Percentiles rank a stretch among this genome's conserved stretches.
phyloP scores from a whole-genome alignment of 2,113 vertebrate species.

The Balaenoptera acutorostrata region DNA sequence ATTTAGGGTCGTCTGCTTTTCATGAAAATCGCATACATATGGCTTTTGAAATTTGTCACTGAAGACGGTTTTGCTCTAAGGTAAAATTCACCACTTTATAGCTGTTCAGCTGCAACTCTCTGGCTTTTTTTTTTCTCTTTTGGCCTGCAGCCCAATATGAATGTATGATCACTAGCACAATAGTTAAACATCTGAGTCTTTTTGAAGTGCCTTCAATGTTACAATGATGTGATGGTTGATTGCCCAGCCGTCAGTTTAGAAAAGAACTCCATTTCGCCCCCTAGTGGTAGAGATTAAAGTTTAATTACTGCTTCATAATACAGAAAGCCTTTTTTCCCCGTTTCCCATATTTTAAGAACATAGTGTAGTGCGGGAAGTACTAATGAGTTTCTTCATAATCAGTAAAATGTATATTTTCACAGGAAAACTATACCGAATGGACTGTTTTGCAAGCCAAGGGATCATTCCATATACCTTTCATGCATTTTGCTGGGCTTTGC shows the following conservation, averaged over 20 bases:
- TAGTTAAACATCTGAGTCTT: constrained; percentile 87
- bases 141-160: constrained; percentile 85
- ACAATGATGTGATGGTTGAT: constrained; percentile 76
- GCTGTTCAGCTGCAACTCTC: constrained; percentile 79
- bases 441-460: background rate
- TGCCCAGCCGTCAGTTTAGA: constrained; percentile 69
- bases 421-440: background rate
- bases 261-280: constrained; percentile 76
- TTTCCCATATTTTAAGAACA: background rate
- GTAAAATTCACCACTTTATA: constrained; percentile 84
- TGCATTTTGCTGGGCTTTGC: background rate
- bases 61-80: constrained; percentile 84
- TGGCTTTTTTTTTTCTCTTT: constrained; percentile 66
- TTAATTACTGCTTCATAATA: constrained; percentile 42
- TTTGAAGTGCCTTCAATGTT: constrained; percentile 83
- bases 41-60: constrained; percentile 86
- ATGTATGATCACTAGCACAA: constrained; percentile 86
- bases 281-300: constrained; percentile 78
- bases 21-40: constrained; percentile 82
- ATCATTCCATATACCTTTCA: background rate
- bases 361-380: background rate
- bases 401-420: background rate
- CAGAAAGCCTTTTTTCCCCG: background rate
- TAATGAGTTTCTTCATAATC: background rate
- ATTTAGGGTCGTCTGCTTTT: constrained; percentile 82